phyloP scores from a whole-genome alignment of 2,797 vertebrate genomes.

The Ceryle rudis region DNA sequence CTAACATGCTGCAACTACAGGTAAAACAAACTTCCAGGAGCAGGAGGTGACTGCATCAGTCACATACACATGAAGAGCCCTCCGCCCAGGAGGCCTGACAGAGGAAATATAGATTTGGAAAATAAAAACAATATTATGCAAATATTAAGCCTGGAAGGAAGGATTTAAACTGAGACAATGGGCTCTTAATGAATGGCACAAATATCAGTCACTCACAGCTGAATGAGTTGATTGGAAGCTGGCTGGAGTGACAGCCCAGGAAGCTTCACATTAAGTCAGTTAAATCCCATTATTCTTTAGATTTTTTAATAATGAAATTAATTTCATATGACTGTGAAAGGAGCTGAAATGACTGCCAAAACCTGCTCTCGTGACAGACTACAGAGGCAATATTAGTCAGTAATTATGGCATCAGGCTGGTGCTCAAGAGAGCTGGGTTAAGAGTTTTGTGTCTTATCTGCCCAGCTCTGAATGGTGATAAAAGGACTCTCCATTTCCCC shows the following conservation, averaged over 20 bases:
- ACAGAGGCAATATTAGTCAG: conserved; percentile 42
- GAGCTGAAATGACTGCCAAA: conserved; percentile 38
- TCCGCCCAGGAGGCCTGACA: not conserved
- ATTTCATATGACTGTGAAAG: conserved; percentile 38
- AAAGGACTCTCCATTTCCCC: not conserved
- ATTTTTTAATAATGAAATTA: conserved; percentile 50
- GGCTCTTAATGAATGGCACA: not conserved
- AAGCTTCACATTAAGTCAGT: conserved; percentile 55
- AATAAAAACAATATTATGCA: not conserved
- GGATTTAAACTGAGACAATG: conserved; percentile 21
- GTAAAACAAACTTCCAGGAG: not conserved
- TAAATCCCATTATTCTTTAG: conserved; percentile 49
- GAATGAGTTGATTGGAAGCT: conserved; percentile 29
- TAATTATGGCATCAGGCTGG: conserved; percentile 2
- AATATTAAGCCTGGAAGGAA: not conserved
- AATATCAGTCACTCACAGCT: conserved; percentile 25
- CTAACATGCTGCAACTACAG: not conserved
- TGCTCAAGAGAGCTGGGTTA: not conserved
- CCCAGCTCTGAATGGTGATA: not conserved
- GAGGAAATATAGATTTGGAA: not conserved
- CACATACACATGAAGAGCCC: not conserved
- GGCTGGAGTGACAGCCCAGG: conserved; percentile 39
- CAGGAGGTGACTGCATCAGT: not conserved
- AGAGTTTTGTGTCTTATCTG: not conserved
- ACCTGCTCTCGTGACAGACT: conserved; percentile 20